These are phyloP conservation scores for Buceros bicornis DNA, from an alignment of 2,797 vertebrate genomes.

Conservation along the genomic window DNA sequence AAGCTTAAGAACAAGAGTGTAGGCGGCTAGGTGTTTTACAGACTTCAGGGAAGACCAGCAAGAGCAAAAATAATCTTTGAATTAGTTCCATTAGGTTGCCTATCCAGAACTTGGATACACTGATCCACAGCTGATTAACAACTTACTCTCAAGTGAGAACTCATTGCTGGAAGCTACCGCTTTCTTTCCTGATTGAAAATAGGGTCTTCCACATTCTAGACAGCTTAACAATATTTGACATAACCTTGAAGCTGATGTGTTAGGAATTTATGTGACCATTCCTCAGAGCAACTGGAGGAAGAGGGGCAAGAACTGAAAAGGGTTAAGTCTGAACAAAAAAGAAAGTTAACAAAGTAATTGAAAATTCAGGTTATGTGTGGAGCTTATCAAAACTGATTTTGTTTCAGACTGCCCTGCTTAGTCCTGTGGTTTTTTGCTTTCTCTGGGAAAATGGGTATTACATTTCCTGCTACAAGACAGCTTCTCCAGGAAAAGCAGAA, in stretches of 20 bases:
- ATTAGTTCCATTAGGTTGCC: background rate
- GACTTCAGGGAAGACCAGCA: background rate
- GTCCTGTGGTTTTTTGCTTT: background rate
- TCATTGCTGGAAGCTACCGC: background rate
- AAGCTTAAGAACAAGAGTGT: accelerated
- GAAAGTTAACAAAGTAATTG: background rate
- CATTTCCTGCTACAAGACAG: background rate
- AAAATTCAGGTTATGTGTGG: background rate
- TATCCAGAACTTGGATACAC: background rate
- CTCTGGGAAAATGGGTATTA: background rate
- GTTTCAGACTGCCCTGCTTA: background rate
- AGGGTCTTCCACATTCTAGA: background rate
- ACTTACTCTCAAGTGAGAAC: background rate
- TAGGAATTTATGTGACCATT: background rate
- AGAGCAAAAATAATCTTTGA: background rate
- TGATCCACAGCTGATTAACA: background rate
- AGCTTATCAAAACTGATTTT: background rate
- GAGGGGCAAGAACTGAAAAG: background rate
- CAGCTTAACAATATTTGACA: background rate
- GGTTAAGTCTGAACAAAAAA: background rate
- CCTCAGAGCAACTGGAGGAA: accelerated
- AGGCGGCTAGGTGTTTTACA: background rate
- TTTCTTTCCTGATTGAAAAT: background rate
- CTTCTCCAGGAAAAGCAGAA: background rate
- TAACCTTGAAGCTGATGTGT: background rate